Percentiles rank a stretch among this genome's conserved stretches.
Conservation (phyloP, 2,113 vertebrate species). For the Oriolus oriolus region DNA sequence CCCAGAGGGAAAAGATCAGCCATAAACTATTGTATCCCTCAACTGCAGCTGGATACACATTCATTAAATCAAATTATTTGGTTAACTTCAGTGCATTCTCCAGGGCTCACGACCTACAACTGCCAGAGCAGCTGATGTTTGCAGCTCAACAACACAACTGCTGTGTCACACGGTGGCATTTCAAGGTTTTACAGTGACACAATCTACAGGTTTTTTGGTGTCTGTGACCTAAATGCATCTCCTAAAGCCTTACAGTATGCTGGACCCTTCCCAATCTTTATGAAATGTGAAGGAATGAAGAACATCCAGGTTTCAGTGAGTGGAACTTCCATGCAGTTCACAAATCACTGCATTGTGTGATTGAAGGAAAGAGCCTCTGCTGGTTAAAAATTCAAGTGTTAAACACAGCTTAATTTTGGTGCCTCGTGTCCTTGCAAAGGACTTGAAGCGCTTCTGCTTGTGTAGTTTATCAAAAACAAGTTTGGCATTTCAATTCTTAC, state of each 20-base stretch:
- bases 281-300: neutral
- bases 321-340: neutral
- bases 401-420: neutral
- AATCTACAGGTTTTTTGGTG: neutral
- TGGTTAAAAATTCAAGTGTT: neutral
- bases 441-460: neutral
- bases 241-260: neutral
- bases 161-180: neutral
- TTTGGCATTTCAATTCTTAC: neutral
- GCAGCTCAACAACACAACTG: neutral
- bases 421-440: neutral
- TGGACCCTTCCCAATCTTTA: neutral
- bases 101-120: neutral
- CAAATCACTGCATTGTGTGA: neutral
- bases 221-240: neutral
- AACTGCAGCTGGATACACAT: neutral
- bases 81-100: neutral
- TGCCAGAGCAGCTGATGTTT: neutral
- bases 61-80: neutral
- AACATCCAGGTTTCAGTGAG: accelerated
- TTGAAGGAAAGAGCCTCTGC: neutral
- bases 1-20: neutral
- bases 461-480: neutral
- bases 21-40: neutral
- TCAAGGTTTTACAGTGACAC: neutral